Base-by-base conservation (phyloP, 2,888 invertebrate species). In the Scrobipalpa costella region DNA sequence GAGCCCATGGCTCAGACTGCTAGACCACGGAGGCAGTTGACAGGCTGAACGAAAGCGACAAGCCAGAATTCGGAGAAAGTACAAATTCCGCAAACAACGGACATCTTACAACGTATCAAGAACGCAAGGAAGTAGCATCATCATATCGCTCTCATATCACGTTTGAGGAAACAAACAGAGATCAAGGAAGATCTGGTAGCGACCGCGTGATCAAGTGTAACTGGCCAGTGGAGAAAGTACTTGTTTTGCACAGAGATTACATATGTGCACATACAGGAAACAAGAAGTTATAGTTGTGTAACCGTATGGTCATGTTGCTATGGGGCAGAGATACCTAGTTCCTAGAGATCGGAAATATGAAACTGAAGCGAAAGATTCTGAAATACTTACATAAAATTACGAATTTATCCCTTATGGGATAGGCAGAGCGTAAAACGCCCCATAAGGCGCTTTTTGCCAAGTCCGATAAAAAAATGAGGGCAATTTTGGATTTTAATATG, bases 211-310 rank as follows among this genome's bases (percentile, higher is more conserved):
- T 13, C 36, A 38, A 15, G n/a, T n/a, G 40, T n/a, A 9, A 59
- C 40, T 19, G 59, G 59, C 40, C 61, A 13, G 40, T n/a, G 40
- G 61, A 49, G 61, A 61, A 61, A 61, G 61, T 61, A 34, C 33
- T 6, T 19, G 49, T 17, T 15, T 19, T 47, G 17, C 13, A 49
- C 36, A 15, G 27, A 33, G 55, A 7, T 3, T n/a, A 17, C 36
- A 7, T 15, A 34, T 21, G 36, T 52, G 27, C 27, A 27, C 13
- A 19, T 52, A 27, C 57, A 57, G 57, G 57, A 57, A 57, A 34
- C 34, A 19, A 34, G 15, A n/a, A n/a, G n/a, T n/a, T n/a, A n/a
- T n/a, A 5, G 47, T 47, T 47, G 55, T 55, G 27, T 3, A 5
- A 9, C 27, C 13, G 1, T 8, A 9, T 1, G 19, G 17, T 15